Conservation (phyloP, 2,888 invertebrate genomes). For the Coecobrya sp. region DNA sequence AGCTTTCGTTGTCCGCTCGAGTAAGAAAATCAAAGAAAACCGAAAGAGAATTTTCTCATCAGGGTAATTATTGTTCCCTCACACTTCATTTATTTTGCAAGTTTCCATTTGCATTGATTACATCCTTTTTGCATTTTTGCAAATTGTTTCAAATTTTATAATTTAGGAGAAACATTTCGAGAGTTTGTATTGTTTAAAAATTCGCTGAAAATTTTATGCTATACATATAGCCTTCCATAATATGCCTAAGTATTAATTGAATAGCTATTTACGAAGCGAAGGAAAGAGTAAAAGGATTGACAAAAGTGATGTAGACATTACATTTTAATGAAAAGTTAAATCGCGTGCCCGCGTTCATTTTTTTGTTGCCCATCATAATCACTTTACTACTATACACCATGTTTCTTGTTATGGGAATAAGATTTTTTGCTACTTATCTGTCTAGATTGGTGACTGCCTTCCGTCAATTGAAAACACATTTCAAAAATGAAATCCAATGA, state of each 20-base stretch:
- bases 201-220: no score
- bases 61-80: neutral
- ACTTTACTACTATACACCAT: neutral
- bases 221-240: no score
- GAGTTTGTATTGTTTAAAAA: no score
- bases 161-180: no score
- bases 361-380: constrained; percentile 26
- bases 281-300: no score
- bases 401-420: neutral
- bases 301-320: no score
- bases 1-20: neutral
- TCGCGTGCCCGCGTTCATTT: constrained; percentile 25
- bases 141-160: neutral
- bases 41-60: constrained; percentile 25
- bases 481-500: constrained; percentile 26
- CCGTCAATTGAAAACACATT: constrained; percentile 66
- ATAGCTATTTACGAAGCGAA: no score
- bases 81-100: neutral
- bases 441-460: constrained; percentile 33
- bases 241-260: no score
- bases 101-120: neutral
- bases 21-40: neutral
- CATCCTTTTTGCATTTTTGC: neutral
- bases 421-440: constrained; percentile 37
- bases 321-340: neutral